Conservation (phyloP, 2,113 vertebrate genomes). For the Indri indri region DNA sequence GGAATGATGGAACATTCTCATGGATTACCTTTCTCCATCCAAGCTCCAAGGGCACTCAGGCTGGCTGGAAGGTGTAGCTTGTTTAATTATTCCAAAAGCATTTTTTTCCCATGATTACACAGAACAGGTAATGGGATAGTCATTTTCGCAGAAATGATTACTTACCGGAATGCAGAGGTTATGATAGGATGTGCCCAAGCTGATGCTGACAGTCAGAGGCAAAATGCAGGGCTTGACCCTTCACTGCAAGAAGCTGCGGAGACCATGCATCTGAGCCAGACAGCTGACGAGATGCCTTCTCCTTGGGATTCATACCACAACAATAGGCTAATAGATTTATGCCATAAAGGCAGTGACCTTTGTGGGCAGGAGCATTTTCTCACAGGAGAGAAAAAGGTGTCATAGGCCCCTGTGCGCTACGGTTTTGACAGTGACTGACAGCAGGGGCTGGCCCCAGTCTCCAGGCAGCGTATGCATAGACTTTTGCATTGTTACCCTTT, state of each 20-base stretch:
- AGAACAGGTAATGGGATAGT: slow-evolving; percentile 10
- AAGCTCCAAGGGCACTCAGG: neutral
- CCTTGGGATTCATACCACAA: slow-evolving; percentile 76
- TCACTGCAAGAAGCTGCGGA: slow-evolving; percentile 51
- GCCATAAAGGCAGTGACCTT: slow-evolving; percentile 81
- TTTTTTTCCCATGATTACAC: slow-evolving; percentile 3
- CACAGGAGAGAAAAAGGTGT: slow-evolving; percentile 57
- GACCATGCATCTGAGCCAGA: slow-evolving; percentile 66
- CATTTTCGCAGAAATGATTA: slow-evolving; percentile 13
- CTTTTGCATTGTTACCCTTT: slow-evolving; percentile 75
- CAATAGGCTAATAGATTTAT: slow-evolving; percentile 81
- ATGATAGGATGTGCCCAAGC: neutral
- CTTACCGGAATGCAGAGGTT: slow-evolving; percentile 7
- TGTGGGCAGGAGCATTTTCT: slow-evolving; percentile 80
- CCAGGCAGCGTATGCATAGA: slow-evolving; percentile 47
- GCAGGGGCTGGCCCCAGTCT: neutral
- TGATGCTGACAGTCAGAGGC: slow-evolving; percentile 47
- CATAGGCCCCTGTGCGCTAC: neutral
- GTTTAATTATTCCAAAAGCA: slow-evolving; percentile 73
- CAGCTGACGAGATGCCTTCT: slow-evolving; percentile 67
- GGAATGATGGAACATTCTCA: slow-evolving; percentile 53
- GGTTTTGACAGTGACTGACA: slow-evolving; percentile 82
- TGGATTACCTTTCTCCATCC: slow-evolving; percentile 35
- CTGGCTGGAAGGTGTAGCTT: slow-evolving; percentile 44
- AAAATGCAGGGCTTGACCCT: slow-evolving; percentile 59